Percentiles rank a stretch among this genome's conserved stretches.
These are phyloP conservation scores for Tachysurus fulvidraco DNA, from an alignment of 2,113 vertebrate genomes.

Conservation along the genomic window DNA sequence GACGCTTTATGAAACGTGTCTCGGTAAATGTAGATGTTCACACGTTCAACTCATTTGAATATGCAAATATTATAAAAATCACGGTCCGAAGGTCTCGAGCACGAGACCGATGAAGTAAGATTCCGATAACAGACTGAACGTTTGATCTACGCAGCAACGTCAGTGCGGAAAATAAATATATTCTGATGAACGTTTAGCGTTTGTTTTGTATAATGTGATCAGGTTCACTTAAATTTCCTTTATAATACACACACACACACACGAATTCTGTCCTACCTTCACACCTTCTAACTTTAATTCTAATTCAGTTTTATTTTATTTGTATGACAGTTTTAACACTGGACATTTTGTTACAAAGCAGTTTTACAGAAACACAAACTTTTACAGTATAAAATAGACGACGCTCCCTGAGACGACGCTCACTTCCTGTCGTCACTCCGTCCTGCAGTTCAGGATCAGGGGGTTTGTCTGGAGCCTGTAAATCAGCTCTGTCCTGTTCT, in stretches of 20 bases:
- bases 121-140: not conserved
- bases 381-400: no score
- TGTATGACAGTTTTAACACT: no score
- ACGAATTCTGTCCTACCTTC: no score
- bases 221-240: no score
- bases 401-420: no score
- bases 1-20: not conserved
- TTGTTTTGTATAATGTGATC: not conserved
- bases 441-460: not conserved
- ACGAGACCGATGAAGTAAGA: not conserved
- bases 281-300: no score
- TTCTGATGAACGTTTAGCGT: not conserved
- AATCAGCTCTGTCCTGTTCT: conserved; percentile 42
- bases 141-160: not conserved
- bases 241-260: no score
- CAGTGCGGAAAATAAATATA: not conserved
- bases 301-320: no score
- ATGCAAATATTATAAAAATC: not conserved
- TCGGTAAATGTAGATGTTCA: not conserved
- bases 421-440: not conserved
- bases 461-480: conserved; percentile 20
- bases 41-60: not conserved
- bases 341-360: no score
- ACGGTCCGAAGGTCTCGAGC: not conserved
- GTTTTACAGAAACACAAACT: no score